Base-by-base conservation (phyloP, 2,888 invertebrate species). In the Bugulina stolonifera region DNA sequence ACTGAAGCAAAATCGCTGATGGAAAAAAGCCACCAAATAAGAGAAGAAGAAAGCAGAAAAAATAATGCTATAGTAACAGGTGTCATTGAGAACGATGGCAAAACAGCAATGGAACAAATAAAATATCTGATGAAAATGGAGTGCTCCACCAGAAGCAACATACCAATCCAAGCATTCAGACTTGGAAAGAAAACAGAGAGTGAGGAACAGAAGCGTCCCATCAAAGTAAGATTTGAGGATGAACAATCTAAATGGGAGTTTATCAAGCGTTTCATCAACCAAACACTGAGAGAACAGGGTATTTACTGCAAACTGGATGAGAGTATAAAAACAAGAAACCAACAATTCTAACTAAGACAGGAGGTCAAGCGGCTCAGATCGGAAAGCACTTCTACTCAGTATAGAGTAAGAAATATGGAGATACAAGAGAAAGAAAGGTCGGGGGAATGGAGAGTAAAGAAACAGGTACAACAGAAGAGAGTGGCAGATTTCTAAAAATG, bases 281-380 rank as follows among this genome's bases (percentile, higher is more conserved):
- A n/a, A 18, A n/a, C 10, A 5, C 5, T 57, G 57, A 5, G 57
- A 57, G 5, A n/a, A n/a, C n/a, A n/a, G n/a, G n/a, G n/a, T n/a
- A n/a, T n/a, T n/a, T n/a, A n/a, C n/a, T n/a, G n/a, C n/a, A n/a
- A n/a, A n/a, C n/a, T n/a, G n/a, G n/a, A n/a, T n/a, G n/a, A n/a
- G n/a, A n/a, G n/a, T n/a, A 5, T n/a, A n/a, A 57, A 57, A 57
- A 57, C 23, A 14, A 57, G 57, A 57, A 57, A 57, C 57, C 5
- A 57, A 23, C 10, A 57, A 25, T 57, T 57, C 23, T 25, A 57
- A 23, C 57, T 57, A 57, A 18, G 57, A 14, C 10, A 23, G 23
- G 10, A 57, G 23, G 23, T 57, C 5, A 5, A n/a, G 5, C 14
- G 23, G 57, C 57, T 57, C 57, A 5, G 57, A 57, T n/a, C n/a